Evolutionary conservation across 2,888 invertebrate species (phyloP).

Genomic region (Tetranychus truncatus): DNA sequence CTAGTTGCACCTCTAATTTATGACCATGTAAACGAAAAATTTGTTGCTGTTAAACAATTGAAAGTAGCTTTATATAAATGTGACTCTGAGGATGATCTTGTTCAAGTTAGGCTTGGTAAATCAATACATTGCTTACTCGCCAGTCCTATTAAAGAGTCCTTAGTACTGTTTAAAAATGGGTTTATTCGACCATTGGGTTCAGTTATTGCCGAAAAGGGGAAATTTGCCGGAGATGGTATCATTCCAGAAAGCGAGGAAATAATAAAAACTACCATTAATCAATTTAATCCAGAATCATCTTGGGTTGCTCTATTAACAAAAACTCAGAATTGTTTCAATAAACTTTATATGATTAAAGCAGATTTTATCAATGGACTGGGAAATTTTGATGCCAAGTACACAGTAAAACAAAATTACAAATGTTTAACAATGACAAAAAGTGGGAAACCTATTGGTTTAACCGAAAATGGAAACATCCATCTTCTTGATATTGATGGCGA

Average conservation of each 20-base stretch:
- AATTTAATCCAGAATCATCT: background rate
- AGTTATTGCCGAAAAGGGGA: background rate
- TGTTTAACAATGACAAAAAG: background rate
- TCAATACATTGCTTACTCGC: background rate
- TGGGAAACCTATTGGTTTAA: background rate
- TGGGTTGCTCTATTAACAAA: background rate
- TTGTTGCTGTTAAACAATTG: background rate
- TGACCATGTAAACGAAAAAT: background rate
- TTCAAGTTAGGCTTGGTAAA: background rate
- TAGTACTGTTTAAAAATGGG: background rate
- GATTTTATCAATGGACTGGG: background rate
- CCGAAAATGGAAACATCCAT: background rate
- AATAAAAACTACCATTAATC: background rate
- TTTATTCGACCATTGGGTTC: background rate
- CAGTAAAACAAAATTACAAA: background rate
- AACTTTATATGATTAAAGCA: background rate
- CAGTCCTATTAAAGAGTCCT: background rate
- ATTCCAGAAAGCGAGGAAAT: background rate
- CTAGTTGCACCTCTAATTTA: constrained; percentile 3
- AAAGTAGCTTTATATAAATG: background rate
- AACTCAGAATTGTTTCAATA: background rate
- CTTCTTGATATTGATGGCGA: background rate
- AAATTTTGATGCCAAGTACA: background rate
- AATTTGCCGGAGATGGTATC: background rate
- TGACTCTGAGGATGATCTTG: background rate